A percentile compares a stretch with the other conserved stretches of the same genome.
Evolutionary conservation across 1,140 invertebrate species (phyloP).

Genomic region (Geopemphigus sp.): DNA sequence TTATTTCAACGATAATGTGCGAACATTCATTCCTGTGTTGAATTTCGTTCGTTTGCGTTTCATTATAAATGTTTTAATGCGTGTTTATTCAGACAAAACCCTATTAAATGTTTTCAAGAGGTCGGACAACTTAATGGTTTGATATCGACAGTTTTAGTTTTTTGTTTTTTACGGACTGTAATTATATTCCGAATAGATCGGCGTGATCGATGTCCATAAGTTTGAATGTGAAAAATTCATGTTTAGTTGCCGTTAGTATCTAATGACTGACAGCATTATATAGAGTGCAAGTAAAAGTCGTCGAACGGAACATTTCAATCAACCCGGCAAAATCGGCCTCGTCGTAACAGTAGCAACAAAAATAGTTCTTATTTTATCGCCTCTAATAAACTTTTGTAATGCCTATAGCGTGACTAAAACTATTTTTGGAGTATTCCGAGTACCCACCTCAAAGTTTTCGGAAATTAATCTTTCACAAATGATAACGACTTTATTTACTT

Average conservation of each 20-base stretch:
- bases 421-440: not conserved
- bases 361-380: slow-evolving; percentile 13
- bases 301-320: slow-evolving; percentile 33
- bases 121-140: no score
- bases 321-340: not conserved
- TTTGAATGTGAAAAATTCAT: not conserved
- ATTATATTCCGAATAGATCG: not conserved
- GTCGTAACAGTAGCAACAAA: not conserved
- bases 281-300: slow-evolving; percentile 21
- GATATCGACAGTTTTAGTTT: not conserved
- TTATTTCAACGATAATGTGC: no score
- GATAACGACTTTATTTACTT: slow-evolving; percentile 27
- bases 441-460: slow-evolving; percentile 22
- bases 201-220: not conserved
- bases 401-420: slow-evolving; percentile 41
- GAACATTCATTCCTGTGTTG: no score
- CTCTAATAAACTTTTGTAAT: slow-evolving; percentile 31
- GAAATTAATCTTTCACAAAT: slow-evolving; percentile 33
- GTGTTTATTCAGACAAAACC: not conserved
- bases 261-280: not conserved
- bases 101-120: not conserved
- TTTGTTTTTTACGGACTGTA: not conserved
- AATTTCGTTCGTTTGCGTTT: no score
- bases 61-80: no score
- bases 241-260: slow-evolving; percentile 6